phyloP scores from a whole-genome alignment of 2,888 invertebrate genomes.

The Halictus ligatus region DNA sequence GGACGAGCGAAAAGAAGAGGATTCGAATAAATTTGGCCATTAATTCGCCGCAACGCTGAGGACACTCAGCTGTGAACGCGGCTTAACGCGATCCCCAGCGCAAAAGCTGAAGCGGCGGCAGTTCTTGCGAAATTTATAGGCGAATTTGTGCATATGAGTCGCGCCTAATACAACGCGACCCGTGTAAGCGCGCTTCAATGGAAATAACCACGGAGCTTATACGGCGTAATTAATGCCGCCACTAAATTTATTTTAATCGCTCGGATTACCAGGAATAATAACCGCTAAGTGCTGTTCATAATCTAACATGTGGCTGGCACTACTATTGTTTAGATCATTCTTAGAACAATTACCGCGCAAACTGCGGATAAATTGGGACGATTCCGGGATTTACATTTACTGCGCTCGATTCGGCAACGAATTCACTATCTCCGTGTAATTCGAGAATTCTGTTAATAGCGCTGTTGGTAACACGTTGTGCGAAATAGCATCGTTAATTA shows the following conservation, averaged over 20 bases:
- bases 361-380: slow-evolving; percentile 10
- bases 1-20: not conserved
- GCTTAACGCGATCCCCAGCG: slow-evolving; percentile 34
- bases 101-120: slow-evolving; percentile 22
- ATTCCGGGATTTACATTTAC: slow-evolving; percentile 3
- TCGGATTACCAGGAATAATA: slow-evolving; percentile 81
- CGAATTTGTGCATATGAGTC: slow-evolving; percentile 59
- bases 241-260: slow-evolving; percentile 82
- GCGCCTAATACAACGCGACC: slow-evolving; percentile 56
- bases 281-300: slow-evolving; percentile 77
- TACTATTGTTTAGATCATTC: slow-evolving; percentile 22
- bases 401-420: not conserved
- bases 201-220: slow-evolving; percentile 65
- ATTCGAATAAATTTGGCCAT: slow-evolving; percentile 1
- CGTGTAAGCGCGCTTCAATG: slow-evolving; percentile 57
- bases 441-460: not conserved
- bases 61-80: slow-evolving; percentile 18
- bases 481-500: not conserved
- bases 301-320: slow-evolving; percentile 51
- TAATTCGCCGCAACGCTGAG: not conserved
- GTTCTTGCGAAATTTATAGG: slow-evolving; percentile 61
- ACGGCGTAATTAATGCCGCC: slow-evolving; percentile 77
- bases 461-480: not conserved
- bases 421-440: not conserved
- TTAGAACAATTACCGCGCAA: slow-evolving; percentile 11